Percentiles rank a stretch among this genome's conserved stretches.
These are phyloP conservation scores for Myiothlypis chrysogaster DNA, from an alignment of 2,797 vertebrate genomes.

Conservation along the genomic window DNA sequence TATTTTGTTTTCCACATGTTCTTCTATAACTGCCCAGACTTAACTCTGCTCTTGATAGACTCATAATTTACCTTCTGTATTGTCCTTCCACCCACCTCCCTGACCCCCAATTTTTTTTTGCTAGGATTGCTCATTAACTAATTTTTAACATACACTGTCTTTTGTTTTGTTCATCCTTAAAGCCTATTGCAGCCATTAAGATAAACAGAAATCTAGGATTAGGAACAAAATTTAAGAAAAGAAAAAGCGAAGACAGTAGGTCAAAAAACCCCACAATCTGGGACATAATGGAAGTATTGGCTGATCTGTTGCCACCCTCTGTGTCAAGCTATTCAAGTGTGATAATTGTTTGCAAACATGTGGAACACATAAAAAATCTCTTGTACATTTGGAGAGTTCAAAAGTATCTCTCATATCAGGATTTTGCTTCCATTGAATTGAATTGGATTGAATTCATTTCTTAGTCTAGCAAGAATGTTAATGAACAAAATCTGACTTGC, in stretches of 20 bases:
- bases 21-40: neutral
- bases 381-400: neutral
- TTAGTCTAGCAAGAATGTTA: neutral
- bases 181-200: neutral
- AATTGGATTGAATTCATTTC: neutral
- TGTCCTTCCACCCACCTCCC: neutral
- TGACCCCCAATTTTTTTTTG: fast-evolving
- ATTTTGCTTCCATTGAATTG: neutral
- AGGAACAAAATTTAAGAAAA: too few relatives aligned
- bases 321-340: neutral
- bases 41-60: neutral
- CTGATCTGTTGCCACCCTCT: neutral
- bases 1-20: neutral
- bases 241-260: neutral
- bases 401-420: neutral
- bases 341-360: constrained; percentile 1
- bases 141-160: neutral
- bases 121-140: neutral
- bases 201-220: neutral
- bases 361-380: neutral
- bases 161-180: neutral
- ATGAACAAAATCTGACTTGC: neutral
- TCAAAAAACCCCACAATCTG: neutral
- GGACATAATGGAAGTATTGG: neutral
- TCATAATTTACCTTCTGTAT: neutral